Evolutionary conservation across 2,797 vertebrate genomes (phyloP).

Genomic region (Oreortyx pictus): DNA sequence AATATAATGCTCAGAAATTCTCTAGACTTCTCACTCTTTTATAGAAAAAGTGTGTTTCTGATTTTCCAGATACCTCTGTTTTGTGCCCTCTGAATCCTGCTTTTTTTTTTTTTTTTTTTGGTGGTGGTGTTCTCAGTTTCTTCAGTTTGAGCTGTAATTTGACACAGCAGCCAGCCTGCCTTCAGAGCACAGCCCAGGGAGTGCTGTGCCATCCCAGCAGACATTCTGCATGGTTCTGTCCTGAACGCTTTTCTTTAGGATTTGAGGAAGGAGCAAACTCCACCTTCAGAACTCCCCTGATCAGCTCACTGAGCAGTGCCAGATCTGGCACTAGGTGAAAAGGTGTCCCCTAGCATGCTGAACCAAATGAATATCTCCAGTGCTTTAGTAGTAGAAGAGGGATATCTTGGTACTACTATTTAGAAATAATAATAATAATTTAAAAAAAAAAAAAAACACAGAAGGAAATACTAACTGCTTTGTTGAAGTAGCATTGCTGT

Average conservation of each 20-base stretch:
- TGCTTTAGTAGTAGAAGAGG: neutral
- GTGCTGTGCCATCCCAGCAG: neutral
- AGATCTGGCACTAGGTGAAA: neutral
- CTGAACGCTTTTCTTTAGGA: neutral
- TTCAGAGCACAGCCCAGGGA: neutral
- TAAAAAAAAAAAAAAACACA: neutral
- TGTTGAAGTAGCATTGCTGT: neutral
- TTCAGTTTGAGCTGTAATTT: neutral
- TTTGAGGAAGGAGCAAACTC: neutral
- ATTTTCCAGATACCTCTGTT: neutral
- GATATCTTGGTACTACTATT: neutral
- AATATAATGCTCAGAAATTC: rapidly evolving
- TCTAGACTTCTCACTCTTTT: neutral
- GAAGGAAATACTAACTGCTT: neutral
- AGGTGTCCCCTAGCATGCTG: neutral
- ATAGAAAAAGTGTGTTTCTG: neutral
- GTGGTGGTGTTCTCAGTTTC: neutral
- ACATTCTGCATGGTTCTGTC: neutral
- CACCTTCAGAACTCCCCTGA: neutral
- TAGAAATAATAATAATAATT: too few species aligned
- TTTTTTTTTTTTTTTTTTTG: neutral
- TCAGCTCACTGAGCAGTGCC: neutral
- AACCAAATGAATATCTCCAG: neutral
- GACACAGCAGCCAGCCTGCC: neutral
- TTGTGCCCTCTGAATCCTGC: neutral